phyloP scores from a whole-genome alignment of 2,113 vertebrate genomes.

The Arenaria interpres region DNA sequence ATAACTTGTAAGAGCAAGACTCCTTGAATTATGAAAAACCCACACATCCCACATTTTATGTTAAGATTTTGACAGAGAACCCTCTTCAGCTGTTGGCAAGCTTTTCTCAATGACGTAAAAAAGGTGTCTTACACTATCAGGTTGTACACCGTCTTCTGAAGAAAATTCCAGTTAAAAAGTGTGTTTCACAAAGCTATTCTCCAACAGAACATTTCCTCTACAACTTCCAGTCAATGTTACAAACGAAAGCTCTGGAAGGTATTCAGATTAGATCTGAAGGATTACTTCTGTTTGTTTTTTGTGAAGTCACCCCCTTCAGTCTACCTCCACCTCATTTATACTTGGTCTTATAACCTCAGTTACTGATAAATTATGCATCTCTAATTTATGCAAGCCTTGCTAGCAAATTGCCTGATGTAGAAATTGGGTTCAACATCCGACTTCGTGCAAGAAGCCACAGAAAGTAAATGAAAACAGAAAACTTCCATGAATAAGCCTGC shows the following conservation, averaged over 20 bases:
- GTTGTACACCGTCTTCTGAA: neutral
- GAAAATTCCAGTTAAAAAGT: neutral
- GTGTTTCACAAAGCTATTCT: neutral
- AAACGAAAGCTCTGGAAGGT: neutral
- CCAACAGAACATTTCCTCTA: neutral
- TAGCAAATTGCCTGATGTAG: neutral
- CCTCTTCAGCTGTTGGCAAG: neutral
- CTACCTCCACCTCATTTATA: neutral
- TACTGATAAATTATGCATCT: neutral
- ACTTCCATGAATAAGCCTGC: neutral
- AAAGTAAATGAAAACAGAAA: neutral
- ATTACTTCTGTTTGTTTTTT: neutral
- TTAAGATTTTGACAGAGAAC: neutral
- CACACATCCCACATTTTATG: neutral
- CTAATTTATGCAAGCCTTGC: neutral
- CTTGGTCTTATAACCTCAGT: rapidly evolving
- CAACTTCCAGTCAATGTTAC: neutral
- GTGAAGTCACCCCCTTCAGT: neutral
- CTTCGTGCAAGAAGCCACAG: neutral
- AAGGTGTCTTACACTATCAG: neutral
- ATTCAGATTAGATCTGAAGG: neutral
- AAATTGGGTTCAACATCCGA: neutral
- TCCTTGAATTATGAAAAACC: neutral
- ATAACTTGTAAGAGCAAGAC: neutral
- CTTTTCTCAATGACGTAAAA: neutral